Evolutionary conservation across 2,888 invertebrate species (phyloP), one percentile per base, ranked within the genome.

Genomic region (Amphipyra berbera): DNA sequence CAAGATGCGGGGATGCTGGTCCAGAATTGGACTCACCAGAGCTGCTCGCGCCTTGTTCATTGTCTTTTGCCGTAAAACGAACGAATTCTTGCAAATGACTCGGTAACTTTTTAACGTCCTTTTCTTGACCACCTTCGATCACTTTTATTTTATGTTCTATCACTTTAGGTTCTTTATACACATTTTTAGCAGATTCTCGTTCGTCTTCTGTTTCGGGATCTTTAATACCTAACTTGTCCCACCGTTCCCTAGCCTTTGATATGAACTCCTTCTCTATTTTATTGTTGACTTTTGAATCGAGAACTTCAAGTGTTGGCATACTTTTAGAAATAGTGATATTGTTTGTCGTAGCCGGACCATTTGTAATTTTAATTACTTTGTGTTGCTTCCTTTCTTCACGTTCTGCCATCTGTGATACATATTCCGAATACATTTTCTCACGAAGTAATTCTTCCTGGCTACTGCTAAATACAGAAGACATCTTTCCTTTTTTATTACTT

Each of bases 381-480:
- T 97, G 96, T 66, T 97, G 96, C 77, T 97, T 97, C 46, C 98
- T 95, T 82, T 98, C 97, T 79, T 97, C 96, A 10, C 97, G 95
- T 85, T 97, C 97, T 6, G 97, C 96, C 81, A 98, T 96, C 90
- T 98, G 97, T 82, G 95, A 95, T 84, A 97, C 96, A 91, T 98
- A 98, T 88, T 98, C 98, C 78, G 97, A 96, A 90, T 97, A 98
- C 98, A 98, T 98, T 89, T 96, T 96, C 74, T 97, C 96, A 7
- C 98, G 96, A 78, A 97, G 96, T 44, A 96, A 94, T 87, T 98
- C 97, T 68, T 96, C 96, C 86, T 97, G 97, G 49, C 96, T 96
- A 8, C 96, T 96, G 9, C 95, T 95, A 42, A 96, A 92, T 61
- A 88, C 76, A 45, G 90, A 88, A 21, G 88, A 88, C 21, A 91